Percentiles rank a stretch among this genome's conserved stretches.
Evolutionary conservation across 2,797 vertebrate genomes (phyloP).

Genomic region (Prionace glauca): DNA sequence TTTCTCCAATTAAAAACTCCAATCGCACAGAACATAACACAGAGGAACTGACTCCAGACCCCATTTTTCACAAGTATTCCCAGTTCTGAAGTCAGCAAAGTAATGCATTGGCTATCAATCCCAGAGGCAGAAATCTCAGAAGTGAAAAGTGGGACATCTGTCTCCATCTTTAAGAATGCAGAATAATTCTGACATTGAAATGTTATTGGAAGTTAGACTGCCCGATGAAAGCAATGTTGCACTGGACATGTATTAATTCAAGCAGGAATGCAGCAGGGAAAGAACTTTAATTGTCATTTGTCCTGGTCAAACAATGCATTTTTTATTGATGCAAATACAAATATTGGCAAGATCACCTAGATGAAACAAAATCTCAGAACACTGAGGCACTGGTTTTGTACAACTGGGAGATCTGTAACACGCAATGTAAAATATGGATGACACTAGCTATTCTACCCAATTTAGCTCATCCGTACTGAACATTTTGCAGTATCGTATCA

Average conservation of each 20-base stretch:
- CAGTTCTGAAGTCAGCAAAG: neutral
- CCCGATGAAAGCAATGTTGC: neutral
- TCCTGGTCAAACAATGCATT: neutral
- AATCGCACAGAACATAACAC: neutral
- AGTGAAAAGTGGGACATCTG: neutral
- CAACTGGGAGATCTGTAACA: neutral
- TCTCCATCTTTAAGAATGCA: neutral
- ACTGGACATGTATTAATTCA: neutral
- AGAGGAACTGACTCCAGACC: neutral
- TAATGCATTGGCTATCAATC: neutral
- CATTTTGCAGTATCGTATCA: neutral
- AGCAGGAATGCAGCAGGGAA: neutral
- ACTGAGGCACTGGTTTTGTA: neutral
- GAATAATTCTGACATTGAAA: neutral
- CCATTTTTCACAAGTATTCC: neutral
- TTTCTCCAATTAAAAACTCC: neutral
- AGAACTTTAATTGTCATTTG: neutral
- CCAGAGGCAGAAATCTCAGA: neutral
- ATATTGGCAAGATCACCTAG: neutral
- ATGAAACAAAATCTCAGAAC: neutral
- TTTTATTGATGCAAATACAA: neutral
- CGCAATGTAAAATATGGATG: neutral
- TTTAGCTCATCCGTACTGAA: neutral
- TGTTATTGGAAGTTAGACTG: neutral
- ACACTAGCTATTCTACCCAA: neutral